Percentiles rank a stretch among this genome's conserved stretches.
Conservation (phyloP, 2,888 invertebrate species). For the Tiliacea citrago region DNA sequence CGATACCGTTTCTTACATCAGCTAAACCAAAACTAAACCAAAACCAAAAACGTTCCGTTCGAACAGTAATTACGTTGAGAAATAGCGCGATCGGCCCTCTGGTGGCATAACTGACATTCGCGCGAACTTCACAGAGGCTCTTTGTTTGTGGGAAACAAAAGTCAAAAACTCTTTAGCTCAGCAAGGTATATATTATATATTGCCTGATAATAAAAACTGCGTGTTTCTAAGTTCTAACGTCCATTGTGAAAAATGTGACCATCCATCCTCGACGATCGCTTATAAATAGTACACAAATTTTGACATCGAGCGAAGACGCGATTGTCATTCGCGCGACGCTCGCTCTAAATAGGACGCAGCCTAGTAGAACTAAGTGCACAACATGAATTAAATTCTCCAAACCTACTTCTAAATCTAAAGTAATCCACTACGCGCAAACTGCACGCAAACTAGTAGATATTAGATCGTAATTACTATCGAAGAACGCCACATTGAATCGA, state of each 20-base stretch:
- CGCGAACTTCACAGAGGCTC: too few species aligned
- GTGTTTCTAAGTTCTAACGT: too few species aligned
- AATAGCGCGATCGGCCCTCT: too few species aligned
- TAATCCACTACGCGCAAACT: constrained; percentile 12
- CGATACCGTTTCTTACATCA: too few species aligned
- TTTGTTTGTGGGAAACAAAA: background rate
- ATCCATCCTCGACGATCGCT: background rate
- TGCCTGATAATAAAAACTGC: background rate
- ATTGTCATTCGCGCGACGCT: too few species aligned
- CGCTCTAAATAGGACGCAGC: too few species aligned
- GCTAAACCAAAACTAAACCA: too few species aligned
- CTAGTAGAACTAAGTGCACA: background rate
- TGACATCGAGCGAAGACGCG: background rate
- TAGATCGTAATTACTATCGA: constrained; percentile 46
- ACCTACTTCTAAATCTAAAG: constrained; percentile 17
- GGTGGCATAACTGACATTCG: too few species aligned
- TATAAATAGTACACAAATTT: background rate
- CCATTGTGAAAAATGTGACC: background rate
- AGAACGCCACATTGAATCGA: constrained; percentile 60
- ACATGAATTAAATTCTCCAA: constrained; percentile 47
- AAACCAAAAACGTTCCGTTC: too few species aligned
- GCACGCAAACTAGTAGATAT: constrained; percentile 41
- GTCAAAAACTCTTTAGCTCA: background rate
- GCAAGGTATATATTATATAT: too few species aligned
- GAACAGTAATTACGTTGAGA: too few species aligned